These are phyloP conservation scores for Hypomecis punctinalis DNA, from an alignment of 2,888 invertebrate species.

Conservation along the genomic window DNA sequence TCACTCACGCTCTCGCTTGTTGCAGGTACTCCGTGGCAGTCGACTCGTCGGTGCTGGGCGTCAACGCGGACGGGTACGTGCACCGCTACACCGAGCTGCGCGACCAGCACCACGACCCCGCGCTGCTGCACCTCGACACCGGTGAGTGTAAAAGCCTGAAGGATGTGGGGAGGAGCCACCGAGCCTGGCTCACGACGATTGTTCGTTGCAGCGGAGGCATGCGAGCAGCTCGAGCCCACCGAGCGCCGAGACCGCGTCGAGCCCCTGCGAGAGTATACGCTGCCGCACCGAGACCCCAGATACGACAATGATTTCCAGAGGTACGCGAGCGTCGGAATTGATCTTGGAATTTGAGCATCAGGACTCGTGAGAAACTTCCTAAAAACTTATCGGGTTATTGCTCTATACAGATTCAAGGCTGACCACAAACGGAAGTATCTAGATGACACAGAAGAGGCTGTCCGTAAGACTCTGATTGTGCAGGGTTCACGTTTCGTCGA, in stretches of 20 bases:
- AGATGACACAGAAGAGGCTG: constrained; percentile 65
- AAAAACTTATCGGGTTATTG: no score
- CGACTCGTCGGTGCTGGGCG: constrained; percentile 73
- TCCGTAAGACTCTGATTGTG: constrained; percentile 66
- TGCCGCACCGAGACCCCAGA: constrained; percentile 59
- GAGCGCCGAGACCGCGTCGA: constrained; percentile 60
- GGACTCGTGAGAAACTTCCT: no score
- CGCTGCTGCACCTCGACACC: constrained; percentile 56
- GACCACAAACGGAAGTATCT: constrained; percentile 59
- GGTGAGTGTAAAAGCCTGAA: constrained; percentile 45
- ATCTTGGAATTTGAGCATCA: no score
- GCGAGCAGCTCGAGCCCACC: constrained; percentile 54
- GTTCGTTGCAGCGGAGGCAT: constrained; percentile 55
- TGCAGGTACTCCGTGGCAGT: constrained; percentile 68
- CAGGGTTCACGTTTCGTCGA: constrained; percentile 62
- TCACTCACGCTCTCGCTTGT: neutral
- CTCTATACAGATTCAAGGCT: constrained; percentile 55
- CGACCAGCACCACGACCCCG: constrained; percentile 46
- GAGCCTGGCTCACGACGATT: neutral
- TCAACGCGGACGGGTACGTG: constrained; percentile 65
- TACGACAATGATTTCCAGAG: constrained; percentile 52
- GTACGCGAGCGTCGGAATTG: constrained; percentile 43
- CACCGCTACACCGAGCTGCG: constrained; percentile 63
- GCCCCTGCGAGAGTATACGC: constrained; percentile 70
- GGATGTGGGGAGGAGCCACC: neutral